phyloP scores from a whole-genome alignment of 2,113 vertebrate species.

The Callaeas wilsoni region DNA sequence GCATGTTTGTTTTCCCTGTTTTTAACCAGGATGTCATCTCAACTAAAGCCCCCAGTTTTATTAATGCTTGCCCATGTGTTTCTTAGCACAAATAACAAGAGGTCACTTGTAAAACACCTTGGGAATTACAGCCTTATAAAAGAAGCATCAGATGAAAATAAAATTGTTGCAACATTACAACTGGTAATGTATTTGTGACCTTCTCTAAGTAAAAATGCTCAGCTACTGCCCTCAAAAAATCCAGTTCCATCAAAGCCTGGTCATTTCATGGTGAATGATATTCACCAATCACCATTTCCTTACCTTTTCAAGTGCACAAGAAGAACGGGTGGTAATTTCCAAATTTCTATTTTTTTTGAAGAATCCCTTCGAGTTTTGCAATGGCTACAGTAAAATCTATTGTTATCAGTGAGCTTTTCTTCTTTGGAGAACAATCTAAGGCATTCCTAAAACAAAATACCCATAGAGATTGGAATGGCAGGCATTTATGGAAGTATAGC shows the following conservation, averaged over 20 bases:
- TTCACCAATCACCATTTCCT: not conserved
- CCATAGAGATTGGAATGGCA: not conserved
- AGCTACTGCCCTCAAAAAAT: not conserved
- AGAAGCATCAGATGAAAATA: not conserved
- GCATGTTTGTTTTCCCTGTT: not conserved
- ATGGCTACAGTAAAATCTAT: slow-evolving; percentile 94
- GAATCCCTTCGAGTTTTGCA: slow-evolving; percentile 93
- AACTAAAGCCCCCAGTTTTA: not conserved
- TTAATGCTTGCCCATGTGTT: not conserved
- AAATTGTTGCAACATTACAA: not conserved
- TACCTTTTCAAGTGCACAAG: slow-evolving; percentile 96
- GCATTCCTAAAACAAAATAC: slow-evolving; percentile 82
- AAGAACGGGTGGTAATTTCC: slow-evolving; percentile 94
- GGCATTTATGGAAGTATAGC: not conserved
- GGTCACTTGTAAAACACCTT: not conserved
- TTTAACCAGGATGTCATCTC: not conserved
- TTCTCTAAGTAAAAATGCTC: not conserved
- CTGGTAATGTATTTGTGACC: not conserved
- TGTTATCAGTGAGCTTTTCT: slow-evolving; percentile 93
- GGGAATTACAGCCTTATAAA: not conserved
- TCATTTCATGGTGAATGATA: not conserved
- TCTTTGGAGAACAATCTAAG: slow-evolving; percentile 96
- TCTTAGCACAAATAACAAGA: not conserved
- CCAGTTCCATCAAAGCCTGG: not conserved
- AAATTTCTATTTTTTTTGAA: slow-evolving; percentile 97